Base-by-base conservation (phyloP, 2,797 vertebrate genomes). In the Heliangelus exortis region DNA sequence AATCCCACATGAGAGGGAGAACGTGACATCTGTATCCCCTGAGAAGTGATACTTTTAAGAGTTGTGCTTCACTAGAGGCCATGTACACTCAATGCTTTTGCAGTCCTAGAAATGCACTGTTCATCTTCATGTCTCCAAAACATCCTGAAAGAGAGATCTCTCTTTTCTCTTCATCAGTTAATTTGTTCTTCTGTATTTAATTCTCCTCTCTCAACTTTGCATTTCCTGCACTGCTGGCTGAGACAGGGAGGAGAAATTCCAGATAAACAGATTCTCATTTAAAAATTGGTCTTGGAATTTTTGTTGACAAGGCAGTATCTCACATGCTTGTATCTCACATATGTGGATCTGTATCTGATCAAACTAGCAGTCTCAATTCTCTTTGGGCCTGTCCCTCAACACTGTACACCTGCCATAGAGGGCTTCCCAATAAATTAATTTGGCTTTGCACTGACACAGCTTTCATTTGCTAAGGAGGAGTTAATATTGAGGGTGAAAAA, bases 391-490 rank as follows among this genome's bases (percentile, higher is more conserved):
- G 0, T 11, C 68, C 43, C 78, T 51, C 39, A 63, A 1, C 23
- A 28, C 59, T 3, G 19, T n/a, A 51, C 61, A n/a, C 85, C 43
- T 31, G 47, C 68, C 19, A 0, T 2, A 3, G 48, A 26, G 54
- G 8, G 45, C 67, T 58, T 51, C 63, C 87, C 78, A 9, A 0
- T 43, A 68, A 17, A 68, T 74, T 85, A 8, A 3, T 33, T 39
- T 39, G 74, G 59, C 88, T 85, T 53, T 39, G 73, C 59, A 5
- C 54, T 3, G 58, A 25, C 51, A 22, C 34, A 77, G 59, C 90
- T 92, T 72, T 72, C 39, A 6, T 19, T 9, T 82, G 80, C 92
- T 34, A 3, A 72, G 74, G 85, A 90, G 88, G 65, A 87, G 88
- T 77, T 93, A 51, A 58, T 50, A 6, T 12, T 23, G 77, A 58